Conservation (phyloP, 2,797 vertebrate genomes). For the Stomatorhinus walkeri region DNA sequence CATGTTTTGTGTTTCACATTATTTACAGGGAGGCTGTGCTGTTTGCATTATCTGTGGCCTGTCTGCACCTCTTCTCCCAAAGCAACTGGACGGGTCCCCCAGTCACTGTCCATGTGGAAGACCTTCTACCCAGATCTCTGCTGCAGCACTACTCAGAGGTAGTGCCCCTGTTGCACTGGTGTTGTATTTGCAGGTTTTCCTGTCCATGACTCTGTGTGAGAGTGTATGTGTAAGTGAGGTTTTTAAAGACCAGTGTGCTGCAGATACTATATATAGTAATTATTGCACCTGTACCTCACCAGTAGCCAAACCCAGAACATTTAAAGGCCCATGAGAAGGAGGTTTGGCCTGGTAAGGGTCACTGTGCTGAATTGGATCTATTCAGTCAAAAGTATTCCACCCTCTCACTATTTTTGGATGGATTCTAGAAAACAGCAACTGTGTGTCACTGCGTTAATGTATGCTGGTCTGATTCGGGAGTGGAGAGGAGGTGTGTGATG, state of each 20-base stretch:
- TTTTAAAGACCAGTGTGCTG: background rate
- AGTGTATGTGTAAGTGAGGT: background rate
- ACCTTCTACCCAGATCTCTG: conserved; percentile 66
- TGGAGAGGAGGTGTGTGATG: background rate
- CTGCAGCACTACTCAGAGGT: conserved; percentile 66
- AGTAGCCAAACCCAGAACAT: background rate
- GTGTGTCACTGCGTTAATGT: conserved; percentile 12
- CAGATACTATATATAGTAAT: background rate
- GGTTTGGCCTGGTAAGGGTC: background rate
- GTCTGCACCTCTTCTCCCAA: conserved; percentile 84
- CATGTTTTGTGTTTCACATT: background rate
- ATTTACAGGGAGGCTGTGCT: conserved; percentile 66
- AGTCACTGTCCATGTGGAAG: conserved; percentile 56
- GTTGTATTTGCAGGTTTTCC: background rate
- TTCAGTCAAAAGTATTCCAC: background rate
- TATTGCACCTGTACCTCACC: background rate
- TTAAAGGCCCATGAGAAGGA: background rate
- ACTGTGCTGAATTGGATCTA: background rate
- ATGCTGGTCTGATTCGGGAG: background rate
- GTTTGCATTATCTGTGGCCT: conserved; percentile 74
- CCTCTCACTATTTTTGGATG: conserved; percentile 19
- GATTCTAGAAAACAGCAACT: conserved; percentile 31
- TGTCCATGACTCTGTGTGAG: background rate
- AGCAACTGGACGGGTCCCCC: conserved; percentile 93
- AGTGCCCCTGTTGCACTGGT: conserved; percentile 30